Evolutionary conservation across 2,797 vertebrate species (phyloP).

Genomic region (Hydrocynus forskahlii): DNA sequence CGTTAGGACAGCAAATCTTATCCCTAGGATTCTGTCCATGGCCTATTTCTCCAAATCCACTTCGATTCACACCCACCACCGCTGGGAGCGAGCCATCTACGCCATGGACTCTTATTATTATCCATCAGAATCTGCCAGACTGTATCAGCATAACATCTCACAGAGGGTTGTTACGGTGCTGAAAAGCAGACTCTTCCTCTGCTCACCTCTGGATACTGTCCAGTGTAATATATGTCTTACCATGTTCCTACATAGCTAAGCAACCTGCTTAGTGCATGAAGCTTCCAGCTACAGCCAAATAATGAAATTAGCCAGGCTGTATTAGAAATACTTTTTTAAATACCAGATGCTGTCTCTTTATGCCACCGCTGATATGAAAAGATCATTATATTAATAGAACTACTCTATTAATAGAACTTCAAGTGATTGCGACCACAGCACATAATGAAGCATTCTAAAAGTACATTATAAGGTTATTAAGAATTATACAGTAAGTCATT

Average conservation of each 20-base stretch:
- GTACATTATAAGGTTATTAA: conserved; percentile 29
- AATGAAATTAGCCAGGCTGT: not conserved
- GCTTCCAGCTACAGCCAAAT: conserved; percentile 5
- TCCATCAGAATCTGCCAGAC: conserved; percentile 52
- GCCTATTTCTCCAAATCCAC: conserved; percentile 67
- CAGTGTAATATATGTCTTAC: conserved; percentile 21
- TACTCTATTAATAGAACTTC: not conserved
- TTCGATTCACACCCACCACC: conserved; percentile 55
- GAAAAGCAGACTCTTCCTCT: conserved; percentile 13
- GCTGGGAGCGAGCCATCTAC: conserved; percentile 47
- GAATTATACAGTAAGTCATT: conserved; percentile 36
- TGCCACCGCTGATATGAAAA: not conserved
- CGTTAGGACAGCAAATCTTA: conserved; percentile 61
- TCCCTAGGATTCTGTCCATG: conserved; percentile 66
- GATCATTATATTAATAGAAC: not conserved
- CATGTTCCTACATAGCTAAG: conserved; percentile 1
- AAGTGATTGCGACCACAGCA: conserved; percentile 28
- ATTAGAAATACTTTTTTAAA: conserved; percentile 23
- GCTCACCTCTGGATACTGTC: conserved; percentile 42
- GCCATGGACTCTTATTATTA: conserved; percentile 53
- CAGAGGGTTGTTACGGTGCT: conserved; percentile 39
- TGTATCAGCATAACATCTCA: conserved; percentile 46
- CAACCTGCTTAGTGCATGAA: not conserved
- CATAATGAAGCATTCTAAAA: conserved; percentile 29
- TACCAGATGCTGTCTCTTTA: not conserved